Evolutionary conservation across 2,888 invertebrate species (phyloP).

Genomic region (Coenonympha arcania): DNA sequence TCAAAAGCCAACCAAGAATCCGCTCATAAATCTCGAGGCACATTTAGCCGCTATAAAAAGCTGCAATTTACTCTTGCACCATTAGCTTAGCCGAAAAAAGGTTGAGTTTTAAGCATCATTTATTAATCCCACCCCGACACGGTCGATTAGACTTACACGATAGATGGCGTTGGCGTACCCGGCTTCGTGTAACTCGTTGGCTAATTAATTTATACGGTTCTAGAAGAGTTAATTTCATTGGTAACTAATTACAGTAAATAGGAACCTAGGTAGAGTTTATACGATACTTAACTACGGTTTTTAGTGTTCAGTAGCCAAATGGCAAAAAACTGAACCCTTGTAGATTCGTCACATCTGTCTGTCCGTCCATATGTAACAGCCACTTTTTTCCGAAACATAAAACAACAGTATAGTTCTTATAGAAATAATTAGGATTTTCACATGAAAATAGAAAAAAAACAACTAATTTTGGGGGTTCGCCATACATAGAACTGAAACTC

Average conservation of each 20-base stretch:
- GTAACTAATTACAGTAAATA: not conserved
- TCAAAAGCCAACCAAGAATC: constrained; percentile 45
- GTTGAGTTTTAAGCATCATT: constrained; percentile 68
- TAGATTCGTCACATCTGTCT: too few relatives aligned
- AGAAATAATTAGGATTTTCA: too few relatives aligned
- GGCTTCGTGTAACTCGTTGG: constrained; percentile 13
- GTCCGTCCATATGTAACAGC: too few relatives aligned
- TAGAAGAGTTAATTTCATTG: constrained; percentile 8
- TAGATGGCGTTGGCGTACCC: constrained; percentile 28
- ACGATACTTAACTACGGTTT: too few relatives aligned
- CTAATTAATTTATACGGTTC: constrained; percentile 18
- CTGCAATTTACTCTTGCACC: constrained; percentile 60
- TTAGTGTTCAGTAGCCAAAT: too few relatives aligned
- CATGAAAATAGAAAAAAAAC: too few relatives aligned
- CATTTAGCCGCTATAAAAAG: constrained; percentile 48
- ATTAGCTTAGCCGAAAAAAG: constrained; percentile 72
- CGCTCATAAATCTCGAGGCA: constrained; percentile 50
- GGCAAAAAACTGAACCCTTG: too few relatives aligned
- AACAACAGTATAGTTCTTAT: too few relatives aligned
- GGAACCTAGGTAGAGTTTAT: too few relatives aligned
- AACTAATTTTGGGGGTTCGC: too few relatives aligned
- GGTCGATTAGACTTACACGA: constrained; percentile 63
- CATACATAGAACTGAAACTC: too few relatives aligned
- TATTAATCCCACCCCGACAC: constrained; percentile 59
- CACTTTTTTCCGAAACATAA: too few relatives aligned